Evolutionary conservation across 2,888 invertebrate species (phyloP).

Genomic region (Pterobdella sp.): DNA sequence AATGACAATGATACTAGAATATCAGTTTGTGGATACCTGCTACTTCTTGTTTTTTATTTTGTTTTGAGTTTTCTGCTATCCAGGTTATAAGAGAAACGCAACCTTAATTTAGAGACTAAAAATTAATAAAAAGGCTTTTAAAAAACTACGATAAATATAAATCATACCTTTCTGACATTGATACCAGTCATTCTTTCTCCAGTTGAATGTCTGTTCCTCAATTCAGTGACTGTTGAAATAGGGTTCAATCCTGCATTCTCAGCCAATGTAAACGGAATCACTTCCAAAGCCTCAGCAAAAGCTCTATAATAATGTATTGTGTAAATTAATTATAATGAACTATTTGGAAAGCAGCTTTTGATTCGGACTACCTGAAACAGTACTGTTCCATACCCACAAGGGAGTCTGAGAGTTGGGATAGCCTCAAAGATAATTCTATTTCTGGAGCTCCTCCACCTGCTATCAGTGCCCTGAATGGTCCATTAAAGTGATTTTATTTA

Average conservation of each 20-base stretch:
- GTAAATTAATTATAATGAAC: too few species aligned
- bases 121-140: too few species aligned
- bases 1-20: too few species aligned
- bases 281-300: constrained; percentile 89
- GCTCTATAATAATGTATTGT: too few species aligned
- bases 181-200: constrained; percentile 82
- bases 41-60: too few species aligned
- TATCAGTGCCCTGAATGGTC: constrained; percentile 63
- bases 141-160: too few species aligned
- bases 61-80: too few species aligned
- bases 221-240: constrained; percentile 88
- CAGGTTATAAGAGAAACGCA: too few species aligned
- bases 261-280: constrained; percentile 80
- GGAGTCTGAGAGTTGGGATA: constrained; percentile 72
- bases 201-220: constrained; percentile 77
- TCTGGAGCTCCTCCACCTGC: constrained; percentile 97
- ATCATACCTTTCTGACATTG: constrained; percentile 69
- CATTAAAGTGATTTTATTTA: neutral
- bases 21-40: too few species aligned
- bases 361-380: constrained; percentile 64
- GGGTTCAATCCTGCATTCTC: constrained; percentile 88
- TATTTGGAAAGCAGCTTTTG: too few species aligned
- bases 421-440: constrained; percentile 78
- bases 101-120: too few species aligned
- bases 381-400: constrained; percentile 87